phyloP scores from a whole-genome alignment of 2,888 invertebrate species.

The Autographa pulchrina region DNA sequence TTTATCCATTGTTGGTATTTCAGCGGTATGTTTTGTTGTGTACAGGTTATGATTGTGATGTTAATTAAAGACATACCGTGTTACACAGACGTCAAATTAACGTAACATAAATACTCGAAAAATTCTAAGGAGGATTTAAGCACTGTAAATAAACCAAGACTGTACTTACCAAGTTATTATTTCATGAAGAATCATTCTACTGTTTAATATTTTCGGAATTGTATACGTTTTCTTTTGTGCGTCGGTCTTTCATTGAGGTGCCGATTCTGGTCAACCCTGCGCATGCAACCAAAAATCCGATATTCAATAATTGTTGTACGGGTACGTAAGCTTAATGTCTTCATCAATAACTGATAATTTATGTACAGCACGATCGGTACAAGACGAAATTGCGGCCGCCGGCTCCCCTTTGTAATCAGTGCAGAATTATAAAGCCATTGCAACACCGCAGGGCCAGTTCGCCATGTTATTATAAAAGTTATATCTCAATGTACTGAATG shows the following conservation, averaged over 20 bases:
- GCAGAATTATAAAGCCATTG: constrained; percentile 88
- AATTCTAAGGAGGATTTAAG: neutral
- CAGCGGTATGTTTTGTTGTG: constrained; percentile 3
- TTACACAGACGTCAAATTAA: constrained; percentile 5
- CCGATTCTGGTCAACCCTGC: constrained; percentile 51
- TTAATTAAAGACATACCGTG: constrained; percentile 4
- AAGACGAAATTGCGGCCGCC: constrained; percentile 90
- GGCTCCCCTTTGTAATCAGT: constrained; percentile 90
- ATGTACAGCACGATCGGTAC: constrained; percentile 88
- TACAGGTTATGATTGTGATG: constrained; percentile 2
- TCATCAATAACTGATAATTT: constrained; percentile 90
- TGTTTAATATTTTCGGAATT: neutral
- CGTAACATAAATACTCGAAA: neutral
- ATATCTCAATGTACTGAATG: constrained; percentile 74
- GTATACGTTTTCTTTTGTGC: neutral
- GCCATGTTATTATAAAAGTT: constrained; percentile 76
- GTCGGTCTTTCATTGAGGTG: constrained; percentile 19
- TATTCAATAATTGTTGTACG: constrained; percentile 78
- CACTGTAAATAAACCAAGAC: neutral
- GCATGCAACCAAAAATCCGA: constrained; percentile 65
- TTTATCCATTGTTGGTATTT: constrained; percentile 4
- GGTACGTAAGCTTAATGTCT: constrained; percentile 87
- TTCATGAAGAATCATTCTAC: neutral
- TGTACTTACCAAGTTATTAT: neutral
- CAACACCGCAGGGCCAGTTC: constrained; percentile 83